Evolutionary conservation across 2,888 invertebrate genomes (phyloP), one percentile per base, ranked within the genome.

Genomic region (Drosophila incognita): DNA sequence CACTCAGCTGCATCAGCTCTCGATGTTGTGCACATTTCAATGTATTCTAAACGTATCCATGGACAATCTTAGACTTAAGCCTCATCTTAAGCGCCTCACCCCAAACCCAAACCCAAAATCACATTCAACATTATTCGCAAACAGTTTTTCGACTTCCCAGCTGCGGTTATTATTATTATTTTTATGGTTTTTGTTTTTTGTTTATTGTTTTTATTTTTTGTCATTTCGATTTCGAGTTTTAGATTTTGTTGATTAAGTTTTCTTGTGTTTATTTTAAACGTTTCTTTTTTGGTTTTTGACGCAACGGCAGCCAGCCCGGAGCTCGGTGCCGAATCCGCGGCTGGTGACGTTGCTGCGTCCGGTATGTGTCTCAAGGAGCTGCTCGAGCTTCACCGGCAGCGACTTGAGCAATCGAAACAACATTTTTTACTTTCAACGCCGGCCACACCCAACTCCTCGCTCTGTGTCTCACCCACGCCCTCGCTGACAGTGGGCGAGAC

Each of bases 401-500:
- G 92, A 58, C 91, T 90, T 80, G 90, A 91, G 79, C 89, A 87
- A 92, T 90, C 91, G 78, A 92, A 92, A 87, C 91, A 91, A 90
- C 89, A 87, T 86, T 92, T 92, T 92, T 85, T 92, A 87, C 87
- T 92, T 89, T 92, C 92, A 83, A 87, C 92, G 75, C 84, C 92
- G 78, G 87, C 92, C 63, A 89, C 92, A 69, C 90, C 91, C 58
- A 87, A 83, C 31, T 87, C 89, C 58, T 90, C 91, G 24, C 81
- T 83, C 52, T 85, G 85, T 63, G 89, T 79, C 51, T 81, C 89
- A 51, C 90, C 90, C 24, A 79, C 86, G 70, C 91, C 87, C 31
- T 71, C 79, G 4, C 54, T 83, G 18, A 74, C 79, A 90, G 88
- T 85, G 36, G 87, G 80, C 35, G 87, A 92, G 60, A 74, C 80